These are phyloP conservation scores for Chionodraco myersi DNA, from an alignment of 2,113 vertebrate genomes.

Conservation along the genomic window DNA sequence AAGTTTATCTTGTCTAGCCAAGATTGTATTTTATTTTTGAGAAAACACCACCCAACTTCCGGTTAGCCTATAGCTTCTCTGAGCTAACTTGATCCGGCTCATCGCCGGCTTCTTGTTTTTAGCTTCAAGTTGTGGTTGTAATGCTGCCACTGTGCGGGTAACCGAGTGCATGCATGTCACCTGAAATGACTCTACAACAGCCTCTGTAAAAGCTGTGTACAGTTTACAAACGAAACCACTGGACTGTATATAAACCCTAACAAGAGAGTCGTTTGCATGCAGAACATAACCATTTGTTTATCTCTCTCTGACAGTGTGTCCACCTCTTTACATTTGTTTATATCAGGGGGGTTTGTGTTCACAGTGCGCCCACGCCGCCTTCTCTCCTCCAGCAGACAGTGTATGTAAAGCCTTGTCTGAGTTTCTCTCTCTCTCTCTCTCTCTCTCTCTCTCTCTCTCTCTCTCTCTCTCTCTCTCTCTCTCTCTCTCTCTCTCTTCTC, in stretches of 20 bases:
- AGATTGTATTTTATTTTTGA: slow-evolving; percentile 31
- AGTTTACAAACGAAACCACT: neutral
- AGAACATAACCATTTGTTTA: neutral
- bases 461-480: neutral
- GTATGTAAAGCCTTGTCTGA: slow-evolving; percentile 5
- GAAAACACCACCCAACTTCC: slow-evolving; percentile 22
- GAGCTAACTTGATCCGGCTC: slow-evolving; percentile 12
- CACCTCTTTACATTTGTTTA: neutral
- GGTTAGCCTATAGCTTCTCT: neutral
- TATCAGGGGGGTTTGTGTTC: neutral
- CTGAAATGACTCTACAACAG: slow-evolving; percentile 23
- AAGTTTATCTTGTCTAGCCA: neutral
- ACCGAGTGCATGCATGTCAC: slow-evolving; percentile 37
- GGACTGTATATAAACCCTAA: too few relatives aligned
- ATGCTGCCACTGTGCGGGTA: slow-evolving; percentile 71
- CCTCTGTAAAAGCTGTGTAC: slow-evolving; percentile 1
- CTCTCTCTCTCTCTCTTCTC: too few relatives aligned
- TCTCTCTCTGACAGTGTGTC: neutral
- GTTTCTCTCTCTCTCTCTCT: neutral
- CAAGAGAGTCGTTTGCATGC: neutral
- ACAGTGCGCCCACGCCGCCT: neutral
- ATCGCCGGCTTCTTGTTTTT: slow-evolving; percentile 69
- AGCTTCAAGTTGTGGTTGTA: slow-evolving; percentile 39
- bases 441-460: too few relatives aligned
- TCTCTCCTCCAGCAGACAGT: slow-evolving; percentile 30